Evolutionary conservation across 2,888 invertebrate species (phyloP), one percentile per base, ranked within the genome.

Genomic region (Ormia ochracea): DNA sequence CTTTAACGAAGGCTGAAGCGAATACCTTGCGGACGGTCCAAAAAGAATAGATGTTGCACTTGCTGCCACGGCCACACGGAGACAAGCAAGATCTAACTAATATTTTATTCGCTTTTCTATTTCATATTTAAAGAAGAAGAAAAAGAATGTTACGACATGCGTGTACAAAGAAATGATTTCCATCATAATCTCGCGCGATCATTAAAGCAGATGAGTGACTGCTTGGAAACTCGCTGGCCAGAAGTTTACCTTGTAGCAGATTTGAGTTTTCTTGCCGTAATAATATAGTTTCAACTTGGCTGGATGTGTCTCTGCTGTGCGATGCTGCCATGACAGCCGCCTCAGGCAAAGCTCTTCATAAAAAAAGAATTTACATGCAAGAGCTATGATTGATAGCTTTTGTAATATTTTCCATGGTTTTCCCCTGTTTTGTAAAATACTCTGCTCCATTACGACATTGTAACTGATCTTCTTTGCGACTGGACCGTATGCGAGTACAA

Each of bases 121-220:
- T 78, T 74, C 59, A 65, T 74, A 65, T 70, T 23, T n/a, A n/a
- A n/a, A n/a, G n/a, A n/a, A n/a, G n/a, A n/a, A n/a, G n/a, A n/a
- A n/a, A 38, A 70, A 70, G 63, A 76, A 73, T 74, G 72, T 76
- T 73, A 80, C 80, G 80, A 76, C 78, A 76, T 81, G 76, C 75
- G 81, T 79, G 73, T 72, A 77, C 76, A 78, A 76, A 78, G 77
- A 82, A 82, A 79, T 78, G 81, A 75, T 81, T 77, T 77, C 78
- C 81, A 78, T 81, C 81, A 82, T 82, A 82, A 82, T 75, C 77
- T 75, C 81, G 77, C 68, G 77, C 79, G 79, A 72, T 77, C 77
- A 81, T 81, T 81, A 81, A 81, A 74, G 68, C 54, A 68, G 65
- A 66, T 74, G 77, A 45, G 43, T 63, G 70, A 38, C 59, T 61